Base-by-base conservation (phyloP, 2,888 invertebrate genomes). In the Acronicta aceris region DNA sequence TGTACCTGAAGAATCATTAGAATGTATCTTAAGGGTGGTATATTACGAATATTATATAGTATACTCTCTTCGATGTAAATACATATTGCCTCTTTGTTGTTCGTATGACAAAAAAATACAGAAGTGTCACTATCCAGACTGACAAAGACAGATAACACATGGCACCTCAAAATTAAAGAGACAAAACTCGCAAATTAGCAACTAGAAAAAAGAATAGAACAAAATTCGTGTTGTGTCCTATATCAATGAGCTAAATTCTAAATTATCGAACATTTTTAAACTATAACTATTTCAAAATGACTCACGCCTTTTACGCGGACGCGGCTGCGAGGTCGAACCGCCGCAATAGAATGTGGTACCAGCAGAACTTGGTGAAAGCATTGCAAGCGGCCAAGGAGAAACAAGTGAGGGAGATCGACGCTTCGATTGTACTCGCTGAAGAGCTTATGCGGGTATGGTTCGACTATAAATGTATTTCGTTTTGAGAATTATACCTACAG, bases 331-430 rank as follows among this genome's bases (percentile, higher is more conserved):
- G 61, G 12, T 66, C 89, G 0, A 74, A 65, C 10, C 81, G 85
- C 0, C 84, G 92, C 7, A 85, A 86, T 49, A 81, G 83, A 25
- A 27, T 72, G 12, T 94, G 94, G 94, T 90, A 88, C 78, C 84
- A 89, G 33, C 71, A 81, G 4, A 82, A 91, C 57, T 71, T 94
- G 51, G 69, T 89, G 72, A 78, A 79, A 6, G 89, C 89, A 0
- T 74, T 93, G n/a, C 68, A 84, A 2, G 80, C 75, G 0, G 83
- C 83, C 9, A 94, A 93, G 67, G 92, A 92, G 55, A 88, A 86
- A n/a, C 86, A 85, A 49, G 88, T 78, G 5, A 81, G 92, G 6
- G 90, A 89, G 17, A 83, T 93, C 12, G 93, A 93, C 58, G 74
- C 73, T 0, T 86, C 90, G 2, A 90, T 94, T 9, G 82, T 65